Evolutionary conservation across 2,888 invertebrate species (phyloP).

Genomic region (Incurvaria masculella): DNA sequence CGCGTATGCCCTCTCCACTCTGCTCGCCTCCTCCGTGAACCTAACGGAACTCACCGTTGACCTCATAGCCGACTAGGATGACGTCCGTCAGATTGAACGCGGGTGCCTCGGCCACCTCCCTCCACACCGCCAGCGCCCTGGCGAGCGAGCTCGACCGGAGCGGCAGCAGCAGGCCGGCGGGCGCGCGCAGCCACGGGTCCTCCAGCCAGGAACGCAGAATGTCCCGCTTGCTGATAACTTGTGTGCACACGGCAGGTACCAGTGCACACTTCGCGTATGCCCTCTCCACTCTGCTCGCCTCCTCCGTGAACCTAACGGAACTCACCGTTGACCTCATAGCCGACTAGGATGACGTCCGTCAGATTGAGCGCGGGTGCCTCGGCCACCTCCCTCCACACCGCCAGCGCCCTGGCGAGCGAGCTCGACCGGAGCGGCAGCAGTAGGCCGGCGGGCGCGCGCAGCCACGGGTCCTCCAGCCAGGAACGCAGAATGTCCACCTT

Average conservation of each 20-base stretch:
- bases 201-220: constrained; percentile 41
- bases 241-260: too few species aligned
- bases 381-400: constrained; percentile 41
- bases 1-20: too few species aligned
- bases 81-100: constrained; percentile 36
- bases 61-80: constrained; percentile 44
- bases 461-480: constrained; percentile 47
- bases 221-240: constrained; percentile 27
- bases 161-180: constrained; percentile 44
- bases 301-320: too few species aligned
- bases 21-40: too few species aligned
- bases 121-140: constrained; percentile 42
- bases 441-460: constrained; percentile 41
- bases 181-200: constrained; percentile 44
- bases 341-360: constrained; percentile 40
- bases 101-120: constrained; percentile 32
- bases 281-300: too few species aligned
- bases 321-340: constrained; percentile 48
- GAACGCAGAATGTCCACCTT: constrained; percentile 32
- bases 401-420: constrained; percentile 36
- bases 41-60: constrained; percentile 42
- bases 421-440: constrained; percentile 41
- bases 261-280: too few species aligned
- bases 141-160: constrained; percentile 35
- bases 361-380: constrained; percentile 31